Conservation (phyloP, 2,888 invertebrate species). For the Ischnus inquisitorius region DNA sequence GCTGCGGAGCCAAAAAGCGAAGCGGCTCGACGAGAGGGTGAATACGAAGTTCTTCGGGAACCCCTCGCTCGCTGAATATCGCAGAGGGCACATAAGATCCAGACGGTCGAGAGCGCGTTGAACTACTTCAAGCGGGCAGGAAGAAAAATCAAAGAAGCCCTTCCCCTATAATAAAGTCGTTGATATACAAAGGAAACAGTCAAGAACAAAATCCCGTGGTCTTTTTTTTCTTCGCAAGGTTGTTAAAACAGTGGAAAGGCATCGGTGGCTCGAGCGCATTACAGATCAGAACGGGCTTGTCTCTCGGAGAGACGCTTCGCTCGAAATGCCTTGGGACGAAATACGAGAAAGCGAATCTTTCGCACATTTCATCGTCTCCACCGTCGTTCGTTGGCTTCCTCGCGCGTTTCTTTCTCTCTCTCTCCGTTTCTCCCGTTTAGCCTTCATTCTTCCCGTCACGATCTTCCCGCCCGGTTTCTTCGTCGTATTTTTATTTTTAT, state of each 20-base stretch:
- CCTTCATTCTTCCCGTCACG: constrained; percentile 2
- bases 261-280: constrained; percentile 57
- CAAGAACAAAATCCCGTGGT: constrained; percentile 45
- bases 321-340: constrained; percentile 35
- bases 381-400: constrained; percentile 32
- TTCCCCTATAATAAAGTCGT: constrained; percentile 48
- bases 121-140: constrained; percentile 29
- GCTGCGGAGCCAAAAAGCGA: constrained; percentile 46
- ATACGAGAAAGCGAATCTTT: constrained; percentile 52
- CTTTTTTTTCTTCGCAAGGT: constrained; percentile 38
- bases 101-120: constrained; percentile 13
- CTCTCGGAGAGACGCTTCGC: constrained; percentile 14
- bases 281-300: constrained; percentile 51
- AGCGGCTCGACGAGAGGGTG: constrained; percentile 45
- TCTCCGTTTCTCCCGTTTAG: constrained; percentile 15
- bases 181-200: constrained; percentile 53
- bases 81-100: constrained; percentile 63
- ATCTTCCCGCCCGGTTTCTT: constrained; percentile 34
- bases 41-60: constrained; percentile 56
- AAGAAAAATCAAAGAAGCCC: constrained; percentile 60
- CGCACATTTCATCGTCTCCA: constrained; percentile 24
- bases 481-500: constrained; percentile 59
- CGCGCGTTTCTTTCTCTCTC: constrained; percentile 34
- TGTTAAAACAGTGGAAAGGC: constrained; percentile 55
- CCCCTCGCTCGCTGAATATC: constrained; percentile 20